These are phyloP conservation scores for Nephrotoma guestfalica DNA, from an alignment of 2,888 invertebrate genomes.

Conservation along the genomic window DNA sequence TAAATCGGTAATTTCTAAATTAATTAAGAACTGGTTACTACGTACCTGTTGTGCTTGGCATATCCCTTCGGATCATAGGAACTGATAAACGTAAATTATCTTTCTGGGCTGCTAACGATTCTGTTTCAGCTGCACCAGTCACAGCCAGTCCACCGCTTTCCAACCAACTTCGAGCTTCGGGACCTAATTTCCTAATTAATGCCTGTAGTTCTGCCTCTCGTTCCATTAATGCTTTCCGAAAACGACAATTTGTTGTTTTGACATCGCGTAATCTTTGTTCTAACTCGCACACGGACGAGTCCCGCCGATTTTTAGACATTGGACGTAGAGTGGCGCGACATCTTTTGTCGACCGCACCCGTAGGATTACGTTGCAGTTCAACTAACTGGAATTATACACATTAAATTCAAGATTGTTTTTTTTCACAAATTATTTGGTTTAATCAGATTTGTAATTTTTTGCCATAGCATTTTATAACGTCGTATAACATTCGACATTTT, in stretches of 20 bases:
- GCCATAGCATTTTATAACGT: neutral
- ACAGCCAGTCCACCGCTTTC: conserved; percentile 21
- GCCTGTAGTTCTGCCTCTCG: conserved; percentile 66
- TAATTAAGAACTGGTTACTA: neutral
- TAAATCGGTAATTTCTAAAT: too few species aligned
- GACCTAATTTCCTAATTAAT: conserved; percentile 29
- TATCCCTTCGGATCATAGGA: conserved; percentile 28
- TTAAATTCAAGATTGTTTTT: neutral
- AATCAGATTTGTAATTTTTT: neutral
- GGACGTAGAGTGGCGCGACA: conserved; percentile 79
- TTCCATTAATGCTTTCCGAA: conserved; percentile 68
- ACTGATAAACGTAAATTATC: conserved; percentile 26
- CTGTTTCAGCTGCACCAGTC: conserved; percentile 19
- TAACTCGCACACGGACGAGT: conserved; percentile 69
- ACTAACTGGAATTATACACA: conserved; percentile 48
- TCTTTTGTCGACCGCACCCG: conserved; percentile 67
- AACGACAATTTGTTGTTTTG: conserved; percentile 69
- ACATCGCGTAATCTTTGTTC: conserved; percentile 73
- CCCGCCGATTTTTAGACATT: conserved; percentile 61
- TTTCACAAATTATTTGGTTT: neutral
- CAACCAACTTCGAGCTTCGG: conserved; percentile 32
- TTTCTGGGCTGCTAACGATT: conserved; percentile 23
- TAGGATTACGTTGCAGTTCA: conserved; percentile 74
- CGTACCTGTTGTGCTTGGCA: conserved; percentile 32
- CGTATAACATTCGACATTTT: neutral